Evolutionary conservation across 2,797 vertebrate genomes (phyloP), one percentile per base, ranked within the genome.

Genomic region (Brotula barbata): DNA sequence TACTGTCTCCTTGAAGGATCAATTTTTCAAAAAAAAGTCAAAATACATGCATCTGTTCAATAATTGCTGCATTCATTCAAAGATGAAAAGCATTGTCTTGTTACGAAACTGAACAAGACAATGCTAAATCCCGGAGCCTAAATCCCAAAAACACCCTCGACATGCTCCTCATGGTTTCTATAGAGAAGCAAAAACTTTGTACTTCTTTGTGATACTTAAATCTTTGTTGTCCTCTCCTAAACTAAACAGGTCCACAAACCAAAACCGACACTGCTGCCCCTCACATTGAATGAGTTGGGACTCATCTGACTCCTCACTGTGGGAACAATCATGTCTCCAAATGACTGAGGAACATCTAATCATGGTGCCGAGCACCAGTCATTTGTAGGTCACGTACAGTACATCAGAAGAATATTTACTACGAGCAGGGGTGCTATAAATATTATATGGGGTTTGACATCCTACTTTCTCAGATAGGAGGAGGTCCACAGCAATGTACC

Each of bases 351-450:
- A 58, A 68, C 3, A 57, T 70, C 43, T 65, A 25, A 57, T 72
- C 61, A 64, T 21, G 42, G 48, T 55, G 58, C 58, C 45, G 58
- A 63, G 12, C 15, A 14, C 34, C 7, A 45, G 19, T 42, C 52
- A 68, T 55, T 20, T 71, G 49, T 76, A 60, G 71, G n/a, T 61
- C 53, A 68, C 9, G n/a, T 9, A 57, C 15, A 13, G 20, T 13
- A 20, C n/a, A n/a, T n/a, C n/a, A n/a, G n/a, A n/a, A n/a, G n/a
- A n/a, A n/a, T n/a, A n/a, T n/a, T n/a, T n/a, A n/a, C n/a, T n/a
- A n/a, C n/a, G n/a, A n/a, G n/a, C n/a, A n/a, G n/a, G n/a, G 64
- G 49, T 17, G 36, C 13, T 66, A 61, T 49, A 63, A 64, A 68
- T 54, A 50, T 49, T 33, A n/a, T 59, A n/a, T n/a, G n/a, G 16